These are phyloP conservation scores for Sander vitreus DNA, from an alignment of 2,113 vertebrate genomes.

Conservation along the genomic window DNA sequence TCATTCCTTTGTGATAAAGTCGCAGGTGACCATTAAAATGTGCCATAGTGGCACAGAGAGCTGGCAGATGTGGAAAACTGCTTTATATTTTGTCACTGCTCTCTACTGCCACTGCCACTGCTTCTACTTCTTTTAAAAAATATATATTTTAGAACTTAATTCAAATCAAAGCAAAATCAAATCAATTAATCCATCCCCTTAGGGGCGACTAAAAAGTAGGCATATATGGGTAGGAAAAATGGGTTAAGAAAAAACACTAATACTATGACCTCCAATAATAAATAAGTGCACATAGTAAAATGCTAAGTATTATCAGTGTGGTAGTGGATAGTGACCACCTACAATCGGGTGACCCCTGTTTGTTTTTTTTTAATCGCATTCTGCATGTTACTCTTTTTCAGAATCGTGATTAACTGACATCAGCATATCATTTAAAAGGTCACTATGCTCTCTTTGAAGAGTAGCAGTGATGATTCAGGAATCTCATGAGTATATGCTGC, in stretches of 20 bases:
- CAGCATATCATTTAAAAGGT: neutral
- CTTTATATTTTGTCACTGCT: neutral
- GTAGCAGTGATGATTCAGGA: too few species aligned
- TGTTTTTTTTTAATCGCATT: neutral
- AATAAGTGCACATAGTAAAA: neutral
- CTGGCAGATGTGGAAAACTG: neutral
- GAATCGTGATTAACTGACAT: neutral
- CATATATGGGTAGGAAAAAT: neutral
- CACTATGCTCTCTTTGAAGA: neutral
- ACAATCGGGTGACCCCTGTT: too few species aligned
- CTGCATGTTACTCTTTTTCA: neutral
- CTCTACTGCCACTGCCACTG: neutral
- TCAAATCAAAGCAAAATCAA: neutral
- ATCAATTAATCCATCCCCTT: neutral
- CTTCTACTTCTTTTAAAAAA: neutral
- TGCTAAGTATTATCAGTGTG: neutral
- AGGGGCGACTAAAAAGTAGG: neutral
- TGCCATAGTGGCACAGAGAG: neutral
- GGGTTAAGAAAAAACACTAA: neutral
- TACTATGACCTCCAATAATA: neutral
- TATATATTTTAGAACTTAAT: neutral
- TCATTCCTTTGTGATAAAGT: neutral
- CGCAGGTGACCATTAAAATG: neutral
- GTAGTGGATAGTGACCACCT: too few species aligned
- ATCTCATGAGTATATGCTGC: neutral